Evolutionary conservation across 1,140 invertebrate genomes (phyloP).

Genomic region (Anthonomus grandis): DNA sequence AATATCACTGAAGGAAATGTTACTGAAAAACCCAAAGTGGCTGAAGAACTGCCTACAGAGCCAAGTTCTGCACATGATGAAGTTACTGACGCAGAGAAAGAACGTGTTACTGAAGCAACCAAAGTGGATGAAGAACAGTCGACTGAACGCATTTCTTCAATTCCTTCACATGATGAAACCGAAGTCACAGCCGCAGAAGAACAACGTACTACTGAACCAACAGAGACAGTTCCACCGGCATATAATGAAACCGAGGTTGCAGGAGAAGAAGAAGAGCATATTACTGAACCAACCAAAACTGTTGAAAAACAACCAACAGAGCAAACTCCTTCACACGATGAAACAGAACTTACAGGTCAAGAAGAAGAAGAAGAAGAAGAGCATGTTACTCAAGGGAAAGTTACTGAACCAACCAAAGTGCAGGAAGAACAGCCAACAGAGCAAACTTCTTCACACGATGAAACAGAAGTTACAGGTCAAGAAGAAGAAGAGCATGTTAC

Average conservation of each 20-base stretch:
- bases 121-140: conserved; percentile 8
- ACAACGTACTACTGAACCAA: not conserved
- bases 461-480: conserved; percentile 13
- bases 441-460: conserved; percentile 2
- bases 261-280: not conserved
- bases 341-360: too few relatives aligned
- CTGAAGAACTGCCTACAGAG: too few relatives aligned
- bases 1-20: too few relatives aligned
- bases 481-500: conserved; percentile 23
- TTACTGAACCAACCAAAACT: not conserved
- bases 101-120: conserved; percentile 1
- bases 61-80: conserved; percentile 5
- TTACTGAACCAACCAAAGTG: conserved; percentile 9
- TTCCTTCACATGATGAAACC: conserved; percentile 7
- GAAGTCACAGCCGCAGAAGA: not conserved
- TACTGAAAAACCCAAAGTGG: too few relatives aligned
- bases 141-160: conserved; percentile 10
- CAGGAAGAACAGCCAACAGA: conserved; percentile 15
- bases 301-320: conserved; percentile 9
- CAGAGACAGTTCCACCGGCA: not conserved
- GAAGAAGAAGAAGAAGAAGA: too few relatives aligned
- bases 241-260: not conserved
- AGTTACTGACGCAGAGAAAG: conserved; percentile 3
- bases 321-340: too few relatives aligned
- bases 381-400: conserved; percentile 10